These are phyloP conservation scores for Pheosia gnoma DNA, from an alignment of 2,888 invertebrate species.

Conservation along the genomic window DNA sequence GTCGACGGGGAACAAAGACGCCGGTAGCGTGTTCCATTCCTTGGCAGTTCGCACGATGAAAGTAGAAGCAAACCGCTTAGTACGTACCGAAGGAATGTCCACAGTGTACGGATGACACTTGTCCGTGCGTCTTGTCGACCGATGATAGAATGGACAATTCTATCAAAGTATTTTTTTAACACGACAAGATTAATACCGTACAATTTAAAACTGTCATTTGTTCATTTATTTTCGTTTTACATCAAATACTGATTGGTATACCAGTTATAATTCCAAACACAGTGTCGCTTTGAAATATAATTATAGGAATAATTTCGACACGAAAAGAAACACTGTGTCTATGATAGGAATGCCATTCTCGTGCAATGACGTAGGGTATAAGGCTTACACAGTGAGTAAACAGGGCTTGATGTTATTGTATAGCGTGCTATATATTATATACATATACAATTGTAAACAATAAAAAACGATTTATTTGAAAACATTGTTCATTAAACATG, in stretches of 20 bases:
- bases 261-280: conserved; percentile 35
- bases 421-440: conserved; percentile 74
- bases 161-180: no score
- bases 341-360: conserved; percentile 40
- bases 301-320: conserved; percentile 12
- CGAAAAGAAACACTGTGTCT: conserved; percentile 36
- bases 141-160: no score
- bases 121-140: no score
- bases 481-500: conserved; percentile 82
- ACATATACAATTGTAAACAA: conserved; percentile 80
- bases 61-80: no score
- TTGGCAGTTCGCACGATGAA: no score
- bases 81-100: no score
- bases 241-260: conserved; percentile 43
- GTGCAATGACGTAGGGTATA: conserved; percentile 59
- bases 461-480: conserved; percentile 74
- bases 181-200: no score
- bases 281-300: conserved; percentile 23
- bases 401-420: conserved; percentile 80
- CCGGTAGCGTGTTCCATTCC: no score
- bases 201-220: neutral
- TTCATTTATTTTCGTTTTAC: conserved; percentile 18
- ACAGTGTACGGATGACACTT: no score
- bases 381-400: conserved; percentile 79
- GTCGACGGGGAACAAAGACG: no score